A percentile compares a stretch with the other conserved stretches of the same genome.
phyloP scores from a whole-genome alignment of 2,888 invertebrate genomes.

The Apeira syringaria region DNA sequence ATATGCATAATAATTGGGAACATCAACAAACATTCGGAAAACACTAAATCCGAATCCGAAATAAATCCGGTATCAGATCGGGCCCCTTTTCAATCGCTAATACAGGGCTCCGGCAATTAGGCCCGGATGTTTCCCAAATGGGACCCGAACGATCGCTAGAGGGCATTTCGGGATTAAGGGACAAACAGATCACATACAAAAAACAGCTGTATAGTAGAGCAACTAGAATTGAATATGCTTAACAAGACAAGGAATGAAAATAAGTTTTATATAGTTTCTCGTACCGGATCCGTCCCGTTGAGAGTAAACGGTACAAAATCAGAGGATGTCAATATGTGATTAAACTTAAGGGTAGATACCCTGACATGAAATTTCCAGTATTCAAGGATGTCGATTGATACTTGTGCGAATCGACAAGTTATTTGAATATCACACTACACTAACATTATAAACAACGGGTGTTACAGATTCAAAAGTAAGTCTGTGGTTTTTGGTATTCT shows the following conservation, averaged over 20 bases:
- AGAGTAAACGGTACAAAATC: conserved; percentile 6
- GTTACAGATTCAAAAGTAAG: too few relatives aligned
- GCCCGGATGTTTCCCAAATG: conserved; percentile 46
- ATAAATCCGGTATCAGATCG: conserved; percentile 38
- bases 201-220: not conserved
- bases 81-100: conserved; percentile 43
- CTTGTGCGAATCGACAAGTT: too few relatives aligned
- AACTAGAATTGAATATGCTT: not conserved
- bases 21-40: conserved; percentile 32
- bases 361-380: too few relatives aligned
- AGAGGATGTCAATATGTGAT: too few relatives aligned
- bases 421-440: too few relatives aligned
- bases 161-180: conserved; percentile 32
- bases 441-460: too few relatives aligned
- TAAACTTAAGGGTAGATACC: too few relatives aligned
- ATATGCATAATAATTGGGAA: conserved; percentile 27
- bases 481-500: too few relatives aligned
- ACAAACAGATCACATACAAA: conserved; percentile 1
- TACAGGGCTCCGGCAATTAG: conserved; percentile 48
- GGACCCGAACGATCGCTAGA: conserved; percentile 41
- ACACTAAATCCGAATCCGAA: conserved; percentile 36
- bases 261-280: not conserved
- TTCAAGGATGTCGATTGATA: too few relatives aligned
- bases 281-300: not conserved
- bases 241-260: not conserved